Base-by-base conservation (phyloP, 64 coral and sea anemone species). In the Stichodactyla helianthus region DNA sequence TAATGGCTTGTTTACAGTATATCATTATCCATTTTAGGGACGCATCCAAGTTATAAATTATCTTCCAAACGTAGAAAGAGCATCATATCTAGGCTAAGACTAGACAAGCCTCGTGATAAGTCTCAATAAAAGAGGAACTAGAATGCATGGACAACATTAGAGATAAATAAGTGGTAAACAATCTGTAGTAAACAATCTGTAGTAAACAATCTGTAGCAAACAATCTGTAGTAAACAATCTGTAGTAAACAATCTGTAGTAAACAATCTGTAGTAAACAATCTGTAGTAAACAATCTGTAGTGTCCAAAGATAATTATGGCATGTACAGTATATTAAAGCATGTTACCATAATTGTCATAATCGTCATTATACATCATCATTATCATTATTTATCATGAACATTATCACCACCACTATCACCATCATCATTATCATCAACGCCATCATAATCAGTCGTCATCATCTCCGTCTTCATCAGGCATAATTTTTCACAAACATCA, bases 51-150 rank as follows among this genome's bases (percentile, higher is more conserved):
- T 27, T 9, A 31, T 19, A 74, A 10, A 6, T 10, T 74, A 12
- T 4, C n/a, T 11, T 31, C 17, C 26, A n/a, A 74, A 13, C 22
- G 68, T 74, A 74, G 68, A 74, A 74, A 74, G 68, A 74, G 23
- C 25, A 74, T 74, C 11, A 74, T 74, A 74, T 74, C 68, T 28
- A 74, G 68, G 27, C 68, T 74, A 31, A 74, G 68, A 23, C 68
- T 74, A 74, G 68, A 74, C 10, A 10, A 74, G 25, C 68, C 25
- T 74, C 7, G 9, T 22, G 19, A 74, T 3, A 13, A 23, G 68
- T 27, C 25, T 23, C 22, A 74, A 11, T 74, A 74, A 74, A 31
- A 74, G 23, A 11, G 12, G 68, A 9, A 74, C n/a, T 31, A 74
- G 12, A 74, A 31, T 74, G 68, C 68, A 74, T 74, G 68, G 68